Conservation (phyloP, 2,797 vertebrate species). For the Hippopotamyrus pictus region DNA sequence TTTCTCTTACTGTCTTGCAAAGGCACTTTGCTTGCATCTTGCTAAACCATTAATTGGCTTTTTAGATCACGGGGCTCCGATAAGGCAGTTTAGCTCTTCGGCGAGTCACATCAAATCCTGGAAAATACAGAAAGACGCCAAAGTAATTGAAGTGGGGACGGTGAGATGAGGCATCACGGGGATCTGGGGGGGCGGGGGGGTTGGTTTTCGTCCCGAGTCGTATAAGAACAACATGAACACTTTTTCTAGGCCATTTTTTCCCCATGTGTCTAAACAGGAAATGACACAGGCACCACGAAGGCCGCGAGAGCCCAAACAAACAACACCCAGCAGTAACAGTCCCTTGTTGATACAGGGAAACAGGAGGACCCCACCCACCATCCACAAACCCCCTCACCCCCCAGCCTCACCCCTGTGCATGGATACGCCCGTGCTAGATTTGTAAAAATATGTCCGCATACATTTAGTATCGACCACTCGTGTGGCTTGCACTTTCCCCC, state of each 20-base stretch:
- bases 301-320: background rate
- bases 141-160: background rate
- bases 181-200: background rate
- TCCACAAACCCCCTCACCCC: background rate
- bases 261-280: slow-evolving; percentile 34
- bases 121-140: background rate
- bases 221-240: background rate
- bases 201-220: background rate
- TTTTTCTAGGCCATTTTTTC: background rate
- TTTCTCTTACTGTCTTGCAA: background rate
- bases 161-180: background rate
- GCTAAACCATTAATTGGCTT: slow-evolving; percentile 28
- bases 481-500: background rate
- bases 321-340: background rate
- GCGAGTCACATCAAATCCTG: background rate
- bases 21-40: background rate
- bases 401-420: background rate
- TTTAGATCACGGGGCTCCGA: slow-evolving; percentile 22
- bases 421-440: background rate
- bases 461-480: background rate
- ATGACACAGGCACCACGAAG: slow-evolving; percentile 10
- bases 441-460: background rate
- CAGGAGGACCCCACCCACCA: background rate
- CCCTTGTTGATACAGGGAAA: background rate
- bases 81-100: background rate